Conservation (phyloP, 1,140 invertebrate species). For the Cotesia vestalis region DNA sequence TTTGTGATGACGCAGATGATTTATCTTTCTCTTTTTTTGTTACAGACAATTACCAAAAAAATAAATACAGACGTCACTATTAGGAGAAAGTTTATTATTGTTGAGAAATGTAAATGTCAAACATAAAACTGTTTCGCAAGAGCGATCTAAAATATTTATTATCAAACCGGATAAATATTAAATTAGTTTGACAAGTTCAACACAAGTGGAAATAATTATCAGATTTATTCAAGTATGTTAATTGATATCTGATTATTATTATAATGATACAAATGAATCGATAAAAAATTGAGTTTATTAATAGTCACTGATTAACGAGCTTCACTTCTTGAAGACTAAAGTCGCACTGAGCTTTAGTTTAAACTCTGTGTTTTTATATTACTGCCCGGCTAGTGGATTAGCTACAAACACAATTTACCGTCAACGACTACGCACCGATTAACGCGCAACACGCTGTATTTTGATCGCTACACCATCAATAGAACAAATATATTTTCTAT, state of each 20-base stretch:
- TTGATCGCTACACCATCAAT: neutral
- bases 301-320: conserved; percentile 21
- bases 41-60: neutral
- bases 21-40: too few relatives aligned
- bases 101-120: too few relatives aligned
- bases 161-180: too few relatives aligned
- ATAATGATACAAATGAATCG: neutral
- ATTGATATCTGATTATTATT: neutral
- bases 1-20: too few relatives aligned
- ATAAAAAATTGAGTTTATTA: neutral
- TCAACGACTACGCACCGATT: conserved; percentile 41
- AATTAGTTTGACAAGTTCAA: too few relatives aligned
- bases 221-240: conserved; percentile 10
- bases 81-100: too few relatives aligned
- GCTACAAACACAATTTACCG: neutral
- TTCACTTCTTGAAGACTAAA: conserved; percentile 52
- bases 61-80: neutral
- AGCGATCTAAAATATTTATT: too few relatives aligned
- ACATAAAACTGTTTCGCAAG: too few relatives aligned
- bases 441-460: conserved; percentile 51
- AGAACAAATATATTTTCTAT: neutral
- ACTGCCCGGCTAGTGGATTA: conserved; percentile 26
- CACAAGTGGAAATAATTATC: too few relatives aligned
- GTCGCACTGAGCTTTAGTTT: conserved; percentile 44
- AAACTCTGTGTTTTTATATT: conserved; percentile 22